Evolutionary conservation across 2,797 vertebrate genomes (phyloP), one percentile per base, ranked within the genome.

Genomic region (Cossypha niveicapilla): DNA sequence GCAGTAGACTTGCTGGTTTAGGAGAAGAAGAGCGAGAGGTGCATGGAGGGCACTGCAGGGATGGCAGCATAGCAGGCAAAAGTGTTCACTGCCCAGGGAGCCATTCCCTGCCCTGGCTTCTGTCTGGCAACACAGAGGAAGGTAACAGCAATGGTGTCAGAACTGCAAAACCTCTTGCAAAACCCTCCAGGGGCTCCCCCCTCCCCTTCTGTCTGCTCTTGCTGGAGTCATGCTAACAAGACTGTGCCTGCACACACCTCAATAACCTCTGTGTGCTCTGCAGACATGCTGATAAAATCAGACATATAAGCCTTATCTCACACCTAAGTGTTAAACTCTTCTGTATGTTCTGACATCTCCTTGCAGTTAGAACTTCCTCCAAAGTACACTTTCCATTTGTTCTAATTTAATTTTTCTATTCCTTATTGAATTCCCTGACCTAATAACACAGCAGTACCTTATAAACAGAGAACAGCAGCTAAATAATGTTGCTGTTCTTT

Each of bases 21-120:
- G 25, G 9, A 75, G 39, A 23, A 77, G 51, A 62, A 45, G 32
- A 57, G 24, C 0, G 0, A 57, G 28, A 74, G 42, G 23, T 13
- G 19, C 47, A 27, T 18, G 32, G 44, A 60, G 35, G 24, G 41
- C 32, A 65, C 3, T 0, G 0, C 65, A 62, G 44, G 30, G 7
- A 22, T 0, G 1, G 28, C 30, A 25, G 44, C 34, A 27, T 4
- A 27, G 25, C 25, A 41, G 7, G 34, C 1, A 2, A n/a, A 75
- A 63, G 30, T 0, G 1, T 10, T 41, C 0, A 0, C 18, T 42
- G 39, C 23, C 19, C 30, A 28, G 18, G 27, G 8, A 80, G 24
- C 58, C 37, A 23, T 3, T 79, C 53, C 53, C n/a, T 79, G 48
- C 6, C 63, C 19, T 4, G n/a, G 32, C 28, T 60, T 65, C 27